Conservation (phyloP, 1,140 invertebrate species). For the Orussus abietinus region DNA sequence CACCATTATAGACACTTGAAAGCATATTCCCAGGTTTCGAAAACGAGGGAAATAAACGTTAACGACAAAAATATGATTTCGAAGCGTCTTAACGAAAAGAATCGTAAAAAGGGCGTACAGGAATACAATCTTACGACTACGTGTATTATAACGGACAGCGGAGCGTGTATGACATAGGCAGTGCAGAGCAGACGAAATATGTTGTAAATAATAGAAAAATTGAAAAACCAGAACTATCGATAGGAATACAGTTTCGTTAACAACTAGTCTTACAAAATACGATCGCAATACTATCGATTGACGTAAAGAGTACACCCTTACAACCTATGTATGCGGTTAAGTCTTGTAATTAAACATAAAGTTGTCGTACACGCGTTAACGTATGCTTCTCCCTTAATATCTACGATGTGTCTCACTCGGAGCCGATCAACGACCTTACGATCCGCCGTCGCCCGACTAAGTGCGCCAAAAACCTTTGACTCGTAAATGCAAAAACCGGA, state of each 20-base stretch:
- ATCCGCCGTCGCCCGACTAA: not conserved
- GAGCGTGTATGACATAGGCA: not conserved
- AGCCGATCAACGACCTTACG: too few relatives aligned
- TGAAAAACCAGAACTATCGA: not conserved
- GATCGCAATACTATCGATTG: not conserved
- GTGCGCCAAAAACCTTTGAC: not conserved
- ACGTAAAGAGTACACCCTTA: not conserved
- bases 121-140: too few relatives aligned
- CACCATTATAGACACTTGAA: too few relatives aligned
- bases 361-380: too few relatives aligned
- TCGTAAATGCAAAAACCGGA: not conserved
- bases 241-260: not conserved
- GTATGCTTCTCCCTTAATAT: too few relatives aligned
- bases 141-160: not conserved
- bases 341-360: constrained; percentile 1
- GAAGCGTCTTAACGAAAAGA: too few relatives aligned
- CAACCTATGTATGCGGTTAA: not conserved
- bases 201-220: not conserved
- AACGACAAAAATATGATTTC: too few relatives aligned
- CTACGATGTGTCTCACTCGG: constrained; percentile 1
- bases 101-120: too few relatives aligned
- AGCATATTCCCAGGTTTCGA: too few relatives aligned
- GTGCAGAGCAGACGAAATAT: not conserved
- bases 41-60: too few relatives aligned
- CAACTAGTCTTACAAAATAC: constrained; percentile 1